phyloP scores from a whole-genome alignment of 2,797 vertebrate genomes.

The Semaprochilodus insignis region DNA sequence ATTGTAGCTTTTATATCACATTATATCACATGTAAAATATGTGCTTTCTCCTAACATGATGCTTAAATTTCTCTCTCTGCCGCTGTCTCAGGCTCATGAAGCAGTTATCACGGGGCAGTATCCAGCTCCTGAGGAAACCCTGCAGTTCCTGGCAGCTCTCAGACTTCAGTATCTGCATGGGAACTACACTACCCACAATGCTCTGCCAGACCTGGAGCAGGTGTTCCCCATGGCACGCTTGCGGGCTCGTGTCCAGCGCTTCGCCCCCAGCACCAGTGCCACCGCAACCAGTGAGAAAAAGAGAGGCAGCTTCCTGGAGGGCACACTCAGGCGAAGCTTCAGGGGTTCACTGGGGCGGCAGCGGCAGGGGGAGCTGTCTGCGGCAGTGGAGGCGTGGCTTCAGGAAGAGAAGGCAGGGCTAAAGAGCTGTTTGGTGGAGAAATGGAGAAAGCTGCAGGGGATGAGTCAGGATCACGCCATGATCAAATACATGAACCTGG shows the following conservation, averaged over 20 bases:
- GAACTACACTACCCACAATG: constrained; percentile 77
- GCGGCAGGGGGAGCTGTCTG: constrained; percentile 88
- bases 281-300: constrained; percentile 81
- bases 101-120: constrained; percentile 93
- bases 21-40: neutral
- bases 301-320: constrained; percentile 94
- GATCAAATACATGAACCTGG: constrained; percentile 93
- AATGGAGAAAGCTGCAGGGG: constrained; percentile 93
- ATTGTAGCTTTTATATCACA: neutral
- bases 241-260: constrained; percentile 88
- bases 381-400: constrained; percentile 92
- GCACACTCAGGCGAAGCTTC: constrained; percentile 92
- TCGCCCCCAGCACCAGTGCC: constrained; percentile 68
- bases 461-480: constrained; percentile 93
- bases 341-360: constrained; percentile 85
- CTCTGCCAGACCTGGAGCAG: constrained; percentile 83
- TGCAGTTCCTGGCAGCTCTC: constrained; percentile 93
- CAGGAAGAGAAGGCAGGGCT: constrained; percentile 88
- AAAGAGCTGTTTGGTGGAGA: constrained; percentile 88
- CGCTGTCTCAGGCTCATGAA: constrained; percentile 87
- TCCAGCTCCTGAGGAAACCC: constrained; percentile 93
- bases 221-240: constrained; percentile 90
- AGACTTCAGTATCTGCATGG: constrained; percentile 92
- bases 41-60: neutral
- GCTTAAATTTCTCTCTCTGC: neutral